Evolutionary conservation across 2,113 vertebrate species (phyloP).

Genomic region (Mormyrus iriodes): DNA sequence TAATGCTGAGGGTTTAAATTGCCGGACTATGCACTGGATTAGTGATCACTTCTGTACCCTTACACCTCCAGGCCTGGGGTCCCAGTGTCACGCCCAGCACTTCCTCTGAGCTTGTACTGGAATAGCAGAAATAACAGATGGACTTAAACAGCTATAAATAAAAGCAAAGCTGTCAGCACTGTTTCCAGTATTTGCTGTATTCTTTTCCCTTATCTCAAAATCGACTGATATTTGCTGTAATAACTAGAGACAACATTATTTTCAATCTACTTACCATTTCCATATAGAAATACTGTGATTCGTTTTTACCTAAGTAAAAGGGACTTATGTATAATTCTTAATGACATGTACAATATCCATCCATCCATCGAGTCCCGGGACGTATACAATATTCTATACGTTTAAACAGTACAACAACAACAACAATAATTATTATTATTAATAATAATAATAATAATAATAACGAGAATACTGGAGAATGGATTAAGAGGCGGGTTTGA

Average conservation of each 20-base stretch:
- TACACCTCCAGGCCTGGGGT: background rate
- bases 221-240: background rate
- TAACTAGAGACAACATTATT: background rate
- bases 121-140: no score
- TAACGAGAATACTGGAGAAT: background rate
- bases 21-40: background rate
- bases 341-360: background rate
- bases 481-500: slow-evolving; percentile 21
- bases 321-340: background rate
- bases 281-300: background rate
- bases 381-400: background rate
- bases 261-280: background rate
- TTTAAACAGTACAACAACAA: background rate
- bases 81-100: background rate
- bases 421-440: background rate
- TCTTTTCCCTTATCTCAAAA: background rate
- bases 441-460: background rate
- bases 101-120: background rate
- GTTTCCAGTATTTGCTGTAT: background rate
- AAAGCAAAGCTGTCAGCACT: background rate
- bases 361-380: background rate
- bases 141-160: no score
- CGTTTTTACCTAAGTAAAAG: background rate
- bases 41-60: background rate
- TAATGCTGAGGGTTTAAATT: background rate